Evolutionary conservation across 2,888 invertebrate species (phyloP), one percentile per base, ranked within the genome.

Genomic region (Agrochola circellaris): DNA sequence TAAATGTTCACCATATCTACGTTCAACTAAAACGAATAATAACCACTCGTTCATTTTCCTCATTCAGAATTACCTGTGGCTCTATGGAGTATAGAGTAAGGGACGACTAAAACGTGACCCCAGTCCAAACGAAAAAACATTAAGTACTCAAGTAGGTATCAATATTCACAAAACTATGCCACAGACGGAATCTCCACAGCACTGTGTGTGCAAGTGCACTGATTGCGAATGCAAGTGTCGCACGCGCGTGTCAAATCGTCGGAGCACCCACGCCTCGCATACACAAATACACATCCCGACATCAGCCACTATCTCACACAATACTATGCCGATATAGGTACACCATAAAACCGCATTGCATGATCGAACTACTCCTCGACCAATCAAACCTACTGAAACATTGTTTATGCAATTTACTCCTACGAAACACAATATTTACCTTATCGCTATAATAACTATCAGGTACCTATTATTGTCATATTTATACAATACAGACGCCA

Each of bases 191-290:
- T 82, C 88, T 88, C 87, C 76, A 81, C 58, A 67, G 60, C 73
- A 65, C 69, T 78, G 80, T 79, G 81, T 90, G 91, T 87, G 82
- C 90, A 83, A 85, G 70, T 79, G 88, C 88, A 88, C 92, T 94
- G 94, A 95, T 94, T 94, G 94, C 94, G 88, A 94, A 93, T 92
- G 92, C 93, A 92, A 93, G 93, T 93, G 95, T 94, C 93, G 92
- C 93, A 88, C 85, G 90, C 93, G 94, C 95, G 94, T 95, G 94
- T 95, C 95, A 94, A 95, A 96, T 96, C 93, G 94, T 85, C 85
- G 81, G 78, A 26, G 89, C 93, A 89, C 95, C 94, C 94, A 95
- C 95, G 91, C 93, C 26, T 73, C 73, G 71, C 80, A 69, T 62
- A 73, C 77, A 68, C 83, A 81, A 79, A 69, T 62, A 73, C 77